Percentiles rank a stretch among this genome's conserved stretches.
Evolutionary conservation across 92 coral and sea anemone species (phyloP).

Genomic region (Ricordea florida): DNA sequence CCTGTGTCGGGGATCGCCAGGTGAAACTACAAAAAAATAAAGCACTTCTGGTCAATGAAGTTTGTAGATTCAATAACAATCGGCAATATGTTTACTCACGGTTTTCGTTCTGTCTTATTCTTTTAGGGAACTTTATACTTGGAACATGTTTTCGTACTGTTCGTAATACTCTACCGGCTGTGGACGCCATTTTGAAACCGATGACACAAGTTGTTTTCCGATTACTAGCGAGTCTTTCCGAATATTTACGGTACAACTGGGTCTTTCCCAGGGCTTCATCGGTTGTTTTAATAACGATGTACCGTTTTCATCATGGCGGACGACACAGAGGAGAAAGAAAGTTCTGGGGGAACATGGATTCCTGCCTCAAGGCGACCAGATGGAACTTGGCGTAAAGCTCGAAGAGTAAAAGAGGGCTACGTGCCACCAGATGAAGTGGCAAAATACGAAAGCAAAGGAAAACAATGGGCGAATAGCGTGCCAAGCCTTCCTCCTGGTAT

Average conservation of each 20-base stretch:
- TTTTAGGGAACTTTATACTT: constrained; percentile 85
- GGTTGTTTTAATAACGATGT: constrained; percentile 8
- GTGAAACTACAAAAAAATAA: background rate
- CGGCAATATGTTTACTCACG: constrained; percentile 37
- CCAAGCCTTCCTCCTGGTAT: constrained; percentile 85
- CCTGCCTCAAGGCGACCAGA: constrained; percentile 94
- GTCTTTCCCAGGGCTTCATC: background rate
- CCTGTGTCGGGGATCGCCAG: background rate
- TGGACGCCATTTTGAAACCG: constrained; percentile 88
- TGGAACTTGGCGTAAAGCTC: constrained; percentile 98
- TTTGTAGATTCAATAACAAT: background rate
- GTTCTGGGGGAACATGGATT: constrained; percentile 78
- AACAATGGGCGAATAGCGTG: constrained; percentile 80
- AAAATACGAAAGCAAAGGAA: constrained; percentile 98
- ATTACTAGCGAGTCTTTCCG: background rate
- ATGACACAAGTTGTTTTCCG: background rate
- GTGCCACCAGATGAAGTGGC: constrained; percentile 97
- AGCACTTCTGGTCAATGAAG: background rate
- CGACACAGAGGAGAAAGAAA: background rate
- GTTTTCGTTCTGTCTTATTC: constrained; percentile 55
- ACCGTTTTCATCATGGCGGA: constrained; percentile 88
- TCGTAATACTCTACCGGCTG: constrained; percentile 55
- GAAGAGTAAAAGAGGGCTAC: constrained; percentile 92
- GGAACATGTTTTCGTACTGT: constrained; percentile 84
- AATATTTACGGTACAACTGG: background rate